Evolutionary conservation across 2,888 invertebrate genomes (phyloP).

Genomic region (Drosophila subsilvestris): DNA sequence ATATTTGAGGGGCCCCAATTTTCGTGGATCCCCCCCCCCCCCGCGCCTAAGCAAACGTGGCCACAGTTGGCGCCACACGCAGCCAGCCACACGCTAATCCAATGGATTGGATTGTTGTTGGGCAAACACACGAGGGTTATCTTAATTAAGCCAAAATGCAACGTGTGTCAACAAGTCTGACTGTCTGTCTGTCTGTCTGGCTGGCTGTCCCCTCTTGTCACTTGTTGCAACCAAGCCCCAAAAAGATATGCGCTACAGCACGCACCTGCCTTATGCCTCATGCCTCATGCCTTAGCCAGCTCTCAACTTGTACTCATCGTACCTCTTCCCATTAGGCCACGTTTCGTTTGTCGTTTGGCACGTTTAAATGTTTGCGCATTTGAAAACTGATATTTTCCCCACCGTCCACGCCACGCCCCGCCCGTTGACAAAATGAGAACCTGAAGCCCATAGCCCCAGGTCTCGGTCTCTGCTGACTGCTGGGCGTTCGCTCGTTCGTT

Average conservation of each 20-base stretch:
- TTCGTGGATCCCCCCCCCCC: neutral
- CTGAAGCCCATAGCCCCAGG: neutral
- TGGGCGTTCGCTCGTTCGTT: neutral
- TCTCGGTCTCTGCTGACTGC: neutral
- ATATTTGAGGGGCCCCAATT: neutral
- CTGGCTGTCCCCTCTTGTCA: conserved; percentile 22
- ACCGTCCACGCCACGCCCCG: neutral
- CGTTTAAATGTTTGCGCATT: conserved; percentile 59
- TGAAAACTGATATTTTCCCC: conserved; percentile 54
- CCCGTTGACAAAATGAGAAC: neutral
- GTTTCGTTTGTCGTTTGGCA: conserved; percentile 40
- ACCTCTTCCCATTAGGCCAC: conserved; percentile 7
- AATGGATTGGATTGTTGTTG: conserved; percentile 6
- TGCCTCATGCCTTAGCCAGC: neutral
- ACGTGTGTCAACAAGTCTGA: conserved; percentile 22
- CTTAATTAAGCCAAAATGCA: conserved; percentile 46
- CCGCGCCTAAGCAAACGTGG: neutral
- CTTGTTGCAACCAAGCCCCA: conserved; percentile 45
- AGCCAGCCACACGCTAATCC: conserved; percentile 11
- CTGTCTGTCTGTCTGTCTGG: neutral
- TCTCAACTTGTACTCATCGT: neutral
- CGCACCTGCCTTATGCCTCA: conserved; percentile 37
- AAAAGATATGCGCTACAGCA: conserved; percentile 6
- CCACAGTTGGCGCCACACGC: conserved; percentile 5
- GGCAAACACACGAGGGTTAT: conserved; percentile 23